Evolutionary conservation across 2,888 invertebrate genomes (phyloP).

Genomic region (Hydrotaea diabolus): DNA sequence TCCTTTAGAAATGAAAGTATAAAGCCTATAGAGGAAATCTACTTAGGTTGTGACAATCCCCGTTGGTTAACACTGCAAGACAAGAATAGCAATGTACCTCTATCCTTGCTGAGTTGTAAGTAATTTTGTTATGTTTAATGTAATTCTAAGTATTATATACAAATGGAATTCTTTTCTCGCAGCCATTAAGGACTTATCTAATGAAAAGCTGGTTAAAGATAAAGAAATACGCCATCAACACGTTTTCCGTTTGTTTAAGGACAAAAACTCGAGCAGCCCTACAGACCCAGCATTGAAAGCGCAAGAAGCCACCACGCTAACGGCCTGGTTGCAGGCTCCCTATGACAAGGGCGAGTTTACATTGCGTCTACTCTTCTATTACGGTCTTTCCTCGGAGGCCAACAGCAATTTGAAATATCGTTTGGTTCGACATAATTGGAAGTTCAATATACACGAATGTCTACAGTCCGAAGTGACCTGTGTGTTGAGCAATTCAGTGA

Average conservation of each 20-base stretch:
- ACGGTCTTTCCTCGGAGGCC: constrained; percentile 81
- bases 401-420: constrained; percentile 81
- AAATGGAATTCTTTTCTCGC: constrained; percentile 1
- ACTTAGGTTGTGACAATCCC: constrained; percentile 82
- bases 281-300: constrained; percentile 72
- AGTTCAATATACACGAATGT: constrained; percentile 84
- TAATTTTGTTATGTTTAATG: background rate
- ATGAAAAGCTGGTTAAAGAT: constrained; percentile 80
- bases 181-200: constrained; percentile 78
- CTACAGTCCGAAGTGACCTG: constrained; percentile 82
- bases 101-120: constrained; percentile 79
- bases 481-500: constrained; percentile 82
- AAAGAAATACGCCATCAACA: constrained; percentile 80
- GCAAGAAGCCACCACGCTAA: constrained; percentile 76
- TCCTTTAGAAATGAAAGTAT: constrained; percentile 85
- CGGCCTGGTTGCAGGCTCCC: constrained; percentile 87
- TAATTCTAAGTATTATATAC: background rate
- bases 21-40: constrained; percentile 83
- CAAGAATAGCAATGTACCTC: constrained; percentile 76
- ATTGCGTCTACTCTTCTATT: constrained; percentile 88
- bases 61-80: constrained; percentile 78
- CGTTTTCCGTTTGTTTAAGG: constrained; percentile 75
- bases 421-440: constrained; percentile 85
- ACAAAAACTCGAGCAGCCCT: constrained; percentile 65
- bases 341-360: constrained; percentile 84